Conservation (phyloP, 2,888 invertebrate species). For the Drosophila pseudotakahashii region DNA sequence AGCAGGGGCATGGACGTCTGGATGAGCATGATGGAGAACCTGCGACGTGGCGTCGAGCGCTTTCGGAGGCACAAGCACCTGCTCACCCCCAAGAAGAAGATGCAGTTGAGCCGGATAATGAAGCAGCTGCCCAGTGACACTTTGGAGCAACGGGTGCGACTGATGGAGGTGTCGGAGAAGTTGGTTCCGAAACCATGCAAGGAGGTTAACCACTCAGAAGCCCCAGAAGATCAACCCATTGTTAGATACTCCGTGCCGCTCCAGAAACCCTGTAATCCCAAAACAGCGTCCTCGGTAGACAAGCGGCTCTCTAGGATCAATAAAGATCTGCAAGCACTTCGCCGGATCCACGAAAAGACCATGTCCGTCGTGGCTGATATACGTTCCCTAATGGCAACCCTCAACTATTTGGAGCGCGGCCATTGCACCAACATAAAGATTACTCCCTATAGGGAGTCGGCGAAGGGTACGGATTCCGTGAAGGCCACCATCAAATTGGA, state of each 20-base stretch:
- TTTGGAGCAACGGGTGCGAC: constrained; percentile 26
- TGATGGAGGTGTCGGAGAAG: constrained; percentile 48
- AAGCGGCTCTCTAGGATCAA: constrained; percentile 15
- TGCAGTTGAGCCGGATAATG: constrained; percentile 3
- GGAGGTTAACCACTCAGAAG: neutral
- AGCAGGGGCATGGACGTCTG: constrained; percentile 1
- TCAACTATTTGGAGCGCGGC: neutral
- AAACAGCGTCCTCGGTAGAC: neutral
- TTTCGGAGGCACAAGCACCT: neutral
- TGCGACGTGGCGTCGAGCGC: constrained; percentile 11
- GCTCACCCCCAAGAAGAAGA: neutral
- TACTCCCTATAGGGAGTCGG: constrained; percentile 5
- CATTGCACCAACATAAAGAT: constrained; percentile 14
- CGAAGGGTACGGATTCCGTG: neutral
- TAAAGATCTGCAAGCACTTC: constrained; percentile 1
- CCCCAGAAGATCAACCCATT: neutral
- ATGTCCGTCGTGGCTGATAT: constrained; percentile 43
- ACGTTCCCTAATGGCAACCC: constrained; percentile 18
- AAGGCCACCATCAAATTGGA: constrained; percentile 28
- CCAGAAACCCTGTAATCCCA: constrained; percentile 4
- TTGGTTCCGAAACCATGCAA: constrained; percentile 5
- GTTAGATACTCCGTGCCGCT: neutral
- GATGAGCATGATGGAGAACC: neutral
- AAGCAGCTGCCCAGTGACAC: constrained; percentile 13
- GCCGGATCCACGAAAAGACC: constrained; percentile 31